These are phyloP conservation scores for Drosophila flavopinicola DNA, from an alignment of 2,888 invertebrate species.

Conservation along the genomic window DNA sequence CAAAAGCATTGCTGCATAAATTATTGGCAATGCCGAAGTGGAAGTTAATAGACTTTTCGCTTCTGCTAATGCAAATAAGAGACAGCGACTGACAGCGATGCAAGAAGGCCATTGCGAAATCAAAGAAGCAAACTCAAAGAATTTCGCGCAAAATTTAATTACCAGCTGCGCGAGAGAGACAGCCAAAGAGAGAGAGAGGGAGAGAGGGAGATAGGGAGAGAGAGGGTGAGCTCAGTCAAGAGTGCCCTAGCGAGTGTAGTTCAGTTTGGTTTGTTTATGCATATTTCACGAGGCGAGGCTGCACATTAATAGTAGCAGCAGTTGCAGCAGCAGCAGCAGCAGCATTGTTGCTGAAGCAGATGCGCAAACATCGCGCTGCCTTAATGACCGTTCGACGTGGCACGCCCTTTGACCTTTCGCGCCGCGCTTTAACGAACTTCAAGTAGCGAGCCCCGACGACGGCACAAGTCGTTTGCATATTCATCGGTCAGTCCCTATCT, in stretches of 20 bases:
- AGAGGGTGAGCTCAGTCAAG: conserved; percentile 1
- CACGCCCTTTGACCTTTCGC: conserved; percentile 60
- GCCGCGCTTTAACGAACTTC: conserved; percentile 58
- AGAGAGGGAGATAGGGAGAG: neutral
- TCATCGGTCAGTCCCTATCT: conserved; percentile 60
- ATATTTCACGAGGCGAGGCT: conserved; percentile 56
- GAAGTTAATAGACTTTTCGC: conserved; percentile 68
- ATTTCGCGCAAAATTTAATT: conserved; percentile 69
- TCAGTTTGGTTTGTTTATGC: conserved; percentile 70
- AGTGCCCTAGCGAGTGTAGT: conserved; percentile 28
- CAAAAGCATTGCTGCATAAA: conserved; percentile 57
- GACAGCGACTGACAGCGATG: conserved; percentile 11
- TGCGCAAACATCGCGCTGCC: conserved; percentile 47
- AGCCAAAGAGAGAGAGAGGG: conserved; percentile 2
- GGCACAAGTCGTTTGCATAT: conserved; percentile 64
- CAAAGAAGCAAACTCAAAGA: conserved; percentile 68
- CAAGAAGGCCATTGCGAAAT: conserved; percentile 43
- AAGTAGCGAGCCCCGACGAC: conserved; percentile 23
- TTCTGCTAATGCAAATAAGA: conserved; percentile 61
- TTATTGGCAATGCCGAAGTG: conserved; percentile 52
- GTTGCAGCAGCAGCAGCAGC: conserved; percentile 12
- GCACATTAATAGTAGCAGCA: conserved; percentile 45
- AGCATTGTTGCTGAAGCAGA: conserved; percentile 41
- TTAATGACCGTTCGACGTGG: conserved; percentile 62
- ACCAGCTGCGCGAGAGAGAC: conserved; percentile 48